These are phyloP conservation scores for Caenorhabditis plicata DNA, from an alignment of 2,888 invertebrate genomes.

Conservation along the genomic window DNA sequence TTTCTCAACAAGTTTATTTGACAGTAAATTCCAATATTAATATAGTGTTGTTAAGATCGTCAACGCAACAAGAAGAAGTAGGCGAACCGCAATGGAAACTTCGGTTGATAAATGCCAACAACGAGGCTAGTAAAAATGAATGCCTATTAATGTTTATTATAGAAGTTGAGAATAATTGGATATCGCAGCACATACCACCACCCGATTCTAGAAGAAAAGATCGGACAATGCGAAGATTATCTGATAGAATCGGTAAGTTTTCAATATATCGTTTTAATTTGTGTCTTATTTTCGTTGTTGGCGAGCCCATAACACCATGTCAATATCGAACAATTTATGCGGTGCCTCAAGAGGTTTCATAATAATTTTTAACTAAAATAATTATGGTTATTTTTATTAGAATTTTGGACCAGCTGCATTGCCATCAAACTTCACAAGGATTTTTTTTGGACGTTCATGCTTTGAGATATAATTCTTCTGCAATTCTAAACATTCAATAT, in stretches of 20 bases:
- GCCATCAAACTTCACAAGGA: slow-evolving; percentile 28
- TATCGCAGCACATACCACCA: slow-evolving; percentile 28
- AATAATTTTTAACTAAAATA: slow-evolving; percentile 3
- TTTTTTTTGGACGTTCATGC: slow-evolving; percentile 35
- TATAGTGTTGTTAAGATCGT: slow-evolving; percentile 15
- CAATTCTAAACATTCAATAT: not conserved
- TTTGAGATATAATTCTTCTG: slow-evolving; percentile 23
- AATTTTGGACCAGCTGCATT: slow-evolving; percentile 23
- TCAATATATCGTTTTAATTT: not conserved
- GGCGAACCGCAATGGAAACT: slow-evolving; percentile 21
- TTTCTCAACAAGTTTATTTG: slow-evolving; percentile 26
- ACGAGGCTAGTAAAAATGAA: slow-evolving; percentile 10
- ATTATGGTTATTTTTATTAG: slow-evolving; percentile 14
- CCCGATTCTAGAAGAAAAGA: slow-evolving; percentile 16
- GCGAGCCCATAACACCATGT: not conserved
- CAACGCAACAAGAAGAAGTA: slow-evolving; percentile 23
- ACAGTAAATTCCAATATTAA: not conserved
- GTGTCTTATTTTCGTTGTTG: not conserved
- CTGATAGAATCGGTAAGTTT: slow-evolving; percentile 24
- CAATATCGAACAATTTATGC: slow-evolving; percentile 23
- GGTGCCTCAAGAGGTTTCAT: slow-evolving; percentile 17
- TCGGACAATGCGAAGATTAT: slow-evolving; percentile 17
- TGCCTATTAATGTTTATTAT: slow-evolving; percentile 1
- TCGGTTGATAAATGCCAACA: slow-evolving; percentile 25
- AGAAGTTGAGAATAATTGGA: slow-evolving; percentile 33